These are phyloP conservation scores for Gorsachius goisagi DNA, from an alignment of 2,113 vertebrate species.

Conservation along the genomic window DNA sequence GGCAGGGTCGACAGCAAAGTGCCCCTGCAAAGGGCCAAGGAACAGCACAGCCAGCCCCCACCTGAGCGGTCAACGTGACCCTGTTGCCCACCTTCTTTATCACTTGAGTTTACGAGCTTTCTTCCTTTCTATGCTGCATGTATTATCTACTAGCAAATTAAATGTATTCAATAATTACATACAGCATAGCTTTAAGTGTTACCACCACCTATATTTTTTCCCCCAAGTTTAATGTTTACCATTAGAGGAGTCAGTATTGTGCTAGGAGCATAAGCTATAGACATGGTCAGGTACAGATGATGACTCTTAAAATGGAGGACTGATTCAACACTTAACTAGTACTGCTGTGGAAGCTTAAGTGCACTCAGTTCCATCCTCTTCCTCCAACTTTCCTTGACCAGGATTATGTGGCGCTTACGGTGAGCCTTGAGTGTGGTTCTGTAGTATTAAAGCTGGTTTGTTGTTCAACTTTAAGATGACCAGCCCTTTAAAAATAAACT, in stretches of 20 bases:
- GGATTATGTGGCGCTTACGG: neutral
- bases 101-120: fast-evolving
- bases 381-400: neutral
- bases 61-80: fast-evolving
- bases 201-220: neutral
- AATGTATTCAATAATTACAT: neutral
- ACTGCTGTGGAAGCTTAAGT: neutral
- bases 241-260: neutral
- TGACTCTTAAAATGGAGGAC: neutral
- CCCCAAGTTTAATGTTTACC: neutral
- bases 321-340: neutral
- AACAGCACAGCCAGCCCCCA: fast-evolving
- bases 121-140: neutral
- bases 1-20: neutral
- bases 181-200: neutral
- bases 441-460: neutral
- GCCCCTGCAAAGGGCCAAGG: fast-evolving
- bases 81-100: neutral
- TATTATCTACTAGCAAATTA: neutral
- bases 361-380: neutral
- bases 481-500: neutral
- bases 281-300: neutral
- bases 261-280: neutral
- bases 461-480: neutral
- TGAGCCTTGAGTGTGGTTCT: neutral